These are phyloP conservation scores for Neolamprologus caudopunctatus DNA, from an alignment of 2,113 vertebrate genomes.

Conservation along the genomic window DNA sequence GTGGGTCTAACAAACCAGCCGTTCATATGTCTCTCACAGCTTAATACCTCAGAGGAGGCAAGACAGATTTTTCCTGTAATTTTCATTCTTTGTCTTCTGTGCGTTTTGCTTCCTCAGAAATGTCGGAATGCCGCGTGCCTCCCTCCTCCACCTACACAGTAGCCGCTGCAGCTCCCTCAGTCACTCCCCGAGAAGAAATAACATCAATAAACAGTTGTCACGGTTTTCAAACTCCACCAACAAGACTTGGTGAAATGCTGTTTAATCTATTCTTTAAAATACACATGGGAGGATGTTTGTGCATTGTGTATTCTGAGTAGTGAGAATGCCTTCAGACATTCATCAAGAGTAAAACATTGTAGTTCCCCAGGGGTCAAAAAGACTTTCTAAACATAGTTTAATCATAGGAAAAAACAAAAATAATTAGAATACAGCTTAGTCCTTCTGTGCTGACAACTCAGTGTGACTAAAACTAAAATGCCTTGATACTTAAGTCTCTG, in stretches of 20 bases:
- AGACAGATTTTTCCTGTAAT: neutral
- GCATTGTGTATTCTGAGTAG: neutral
- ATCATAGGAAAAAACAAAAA: neutral
- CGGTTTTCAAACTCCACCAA: slow-evolving; percentile 17
- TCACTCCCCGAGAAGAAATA: neutral
- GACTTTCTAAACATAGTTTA: neutral
- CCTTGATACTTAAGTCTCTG: neutral
- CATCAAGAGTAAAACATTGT: neutral
- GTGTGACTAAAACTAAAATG: neutral
- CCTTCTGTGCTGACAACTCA: neutral
- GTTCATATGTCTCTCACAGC: slow-evolving; percentile 10
- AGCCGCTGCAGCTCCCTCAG: neutral
- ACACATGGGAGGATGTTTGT: neutral
- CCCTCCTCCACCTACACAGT: neutral
- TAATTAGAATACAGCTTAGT: neutral
- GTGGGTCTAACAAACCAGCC: slow-evolving; percentile 25
- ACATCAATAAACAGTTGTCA: slow-evolving; percentile 23
- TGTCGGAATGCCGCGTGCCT: neutral
- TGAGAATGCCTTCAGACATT: neutral
- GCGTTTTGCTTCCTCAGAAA: neutral
- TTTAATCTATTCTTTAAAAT: neutral
- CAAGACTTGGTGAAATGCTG: neutral
- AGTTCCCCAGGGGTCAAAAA: neutral
- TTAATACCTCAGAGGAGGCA: neutral
- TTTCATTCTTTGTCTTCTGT: neutral